A percentile compares a stretch with the other conserved stretches of the same genome.
phyloP scores from a whole-genome alignment of 1,140 invertebrate genomes.

The Panagrolaimus sp. region DNA sequence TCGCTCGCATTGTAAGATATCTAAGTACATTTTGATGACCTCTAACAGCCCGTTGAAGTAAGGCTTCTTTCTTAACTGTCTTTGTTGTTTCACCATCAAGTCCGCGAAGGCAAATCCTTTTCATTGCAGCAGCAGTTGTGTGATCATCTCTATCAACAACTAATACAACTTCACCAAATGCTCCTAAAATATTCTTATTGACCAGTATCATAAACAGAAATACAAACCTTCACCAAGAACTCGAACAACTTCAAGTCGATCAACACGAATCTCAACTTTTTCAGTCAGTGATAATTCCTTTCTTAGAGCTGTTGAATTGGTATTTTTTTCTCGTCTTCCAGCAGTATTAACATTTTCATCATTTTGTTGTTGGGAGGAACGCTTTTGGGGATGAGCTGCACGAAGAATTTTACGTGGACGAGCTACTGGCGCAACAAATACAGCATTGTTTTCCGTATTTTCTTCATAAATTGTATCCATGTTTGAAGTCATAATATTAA shows the following conservation, averaged over 20 bases:
- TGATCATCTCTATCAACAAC: constrained; percentile 30
- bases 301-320: no score
- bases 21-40: constrained; percentile 34
- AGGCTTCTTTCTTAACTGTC: constrained; percentile 18
- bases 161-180: constrained; percentile 44
- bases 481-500: no score
- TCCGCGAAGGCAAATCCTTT: constrained; percentile 29
- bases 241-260: constrained; percentile 24
- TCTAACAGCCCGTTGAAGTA: constrained; percentile 25
- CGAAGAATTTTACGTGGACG: no score
- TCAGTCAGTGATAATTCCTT: no score
- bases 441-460: no score
- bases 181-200: constrained; percentile 17
- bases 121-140: constrained; percentile 29
- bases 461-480: no score
- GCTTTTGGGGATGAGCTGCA: no score
- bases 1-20: constrained; percentile 35
- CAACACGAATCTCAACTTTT: not conserved
- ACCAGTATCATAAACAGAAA: constrained; percentile 18
- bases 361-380: no score
- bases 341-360: no score
- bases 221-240: constrained; percentile 37
- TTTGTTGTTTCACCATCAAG: not conserved
- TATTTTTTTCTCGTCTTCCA: no score
- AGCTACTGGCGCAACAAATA: no score